These are phyloP conservation scores for Neomonachus schauinslandi DNA, from an alignment of 2,113 vertebrate genomes.

Conservation along the genomic window DNA sequence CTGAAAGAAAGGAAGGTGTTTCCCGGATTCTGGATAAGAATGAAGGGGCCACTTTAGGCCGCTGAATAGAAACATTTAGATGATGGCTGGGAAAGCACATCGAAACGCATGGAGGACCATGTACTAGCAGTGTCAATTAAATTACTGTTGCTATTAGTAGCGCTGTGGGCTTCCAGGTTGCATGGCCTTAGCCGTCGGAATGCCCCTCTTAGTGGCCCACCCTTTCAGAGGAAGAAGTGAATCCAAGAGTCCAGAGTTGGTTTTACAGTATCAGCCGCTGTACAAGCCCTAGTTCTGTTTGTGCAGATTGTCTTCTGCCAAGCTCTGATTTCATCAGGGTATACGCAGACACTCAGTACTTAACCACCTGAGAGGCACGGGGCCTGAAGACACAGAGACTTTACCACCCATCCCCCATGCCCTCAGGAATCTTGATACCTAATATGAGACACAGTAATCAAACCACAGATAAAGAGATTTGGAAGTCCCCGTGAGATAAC, in stretches of 20 bases:
- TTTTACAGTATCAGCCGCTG: accelerated
- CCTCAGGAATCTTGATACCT: not conserved
- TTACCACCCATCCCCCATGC: not conserved
- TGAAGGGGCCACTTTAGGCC: not conserved
- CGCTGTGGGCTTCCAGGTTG: not conserved
- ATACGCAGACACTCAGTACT: accelerated
- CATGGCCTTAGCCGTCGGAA: not conserved
- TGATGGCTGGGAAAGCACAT: not conserved
- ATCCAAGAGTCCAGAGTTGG: accelerated
- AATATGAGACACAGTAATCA: not conserved
- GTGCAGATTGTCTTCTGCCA: accelerated
- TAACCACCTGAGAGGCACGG: not conserved
- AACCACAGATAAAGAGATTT: not conserved
- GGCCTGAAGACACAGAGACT: not conserved
- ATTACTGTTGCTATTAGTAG: accelerated
- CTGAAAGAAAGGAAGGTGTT: constrained; percentile 26
- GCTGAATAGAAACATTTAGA: not conserved
- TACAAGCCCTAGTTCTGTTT: too few species aligned
- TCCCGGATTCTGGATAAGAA: not conserved
- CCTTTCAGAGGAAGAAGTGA: not conserved
- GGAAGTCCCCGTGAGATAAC: not conserved
- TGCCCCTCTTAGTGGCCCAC: accelerated
- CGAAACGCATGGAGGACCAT: accelerated
- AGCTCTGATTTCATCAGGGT: too few species aligned
- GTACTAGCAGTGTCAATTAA: not conserved